phyloP scores from a whole-genome alignment of 2,797 vertebrate genomes.

The Enteromius trimaculatus region DNA sequence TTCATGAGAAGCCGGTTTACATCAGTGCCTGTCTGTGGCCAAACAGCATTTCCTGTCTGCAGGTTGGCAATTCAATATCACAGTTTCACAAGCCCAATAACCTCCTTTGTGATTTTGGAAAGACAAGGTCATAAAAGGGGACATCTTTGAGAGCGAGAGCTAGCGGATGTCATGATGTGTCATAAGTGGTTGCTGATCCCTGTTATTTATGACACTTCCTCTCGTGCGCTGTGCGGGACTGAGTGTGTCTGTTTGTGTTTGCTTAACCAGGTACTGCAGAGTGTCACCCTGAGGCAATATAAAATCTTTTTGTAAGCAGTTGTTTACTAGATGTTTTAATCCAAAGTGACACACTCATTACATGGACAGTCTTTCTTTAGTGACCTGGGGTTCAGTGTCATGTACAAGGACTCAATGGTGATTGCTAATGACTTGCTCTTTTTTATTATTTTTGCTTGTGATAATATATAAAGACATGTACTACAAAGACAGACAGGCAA shows the following conservation, averaged over 20 bases:
- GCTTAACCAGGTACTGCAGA: slow-evolving; percentile 30
- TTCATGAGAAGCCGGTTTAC: slow-evolving; percentile 40
- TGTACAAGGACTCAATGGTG: not conserved
- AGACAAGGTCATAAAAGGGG: slow-evolving; percentile 26
- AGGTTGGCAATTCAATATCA: slow-evolving; percentile 4
- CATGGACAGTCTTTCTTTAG: slow-evolving; percentile 1
- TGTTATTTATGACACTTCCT: slow-evolving; percentile 20
- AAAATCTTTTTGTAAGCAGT: slow-evolving; percentile 22
- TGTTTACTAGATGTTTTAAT: slow-evolving; percentile 24
- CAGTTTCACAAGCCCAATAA: slow-evolving; percentile 20
- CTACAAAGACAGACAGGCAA: not conserved
- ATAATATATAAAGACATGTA: slow-evolving; percentile 3
- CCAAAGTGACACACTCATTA: slow-evolving; percentile 24
- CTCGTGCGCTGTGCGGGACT: not conserved
- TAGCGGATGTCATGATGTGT: slow-evolving; percentile 24
- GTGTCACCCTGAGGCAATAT: slow-evolving; percentile 4
- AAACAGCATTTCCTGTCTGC: slow-evolving; percentile 17
- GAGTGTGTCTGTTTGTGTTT: slow-evolving; percentile 35
- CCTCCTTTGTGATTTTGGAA: slow-evolving; percentile 18
- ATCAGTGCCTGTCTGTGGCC: slow-evolving; percentile 14
- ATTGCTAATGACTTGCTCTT: slow-evolving; percentile 18
- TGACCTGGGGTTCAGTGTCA: not conserved
- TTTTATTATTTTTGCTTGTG: not conserved
- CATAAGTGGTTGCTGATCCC: slow-evolving; percentile 5
- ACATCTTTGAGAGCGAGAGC: not conserved